Conservation (phyloP, 1,140 invertebrate genomes). For the Drosophila pallidifrons region DNA sequence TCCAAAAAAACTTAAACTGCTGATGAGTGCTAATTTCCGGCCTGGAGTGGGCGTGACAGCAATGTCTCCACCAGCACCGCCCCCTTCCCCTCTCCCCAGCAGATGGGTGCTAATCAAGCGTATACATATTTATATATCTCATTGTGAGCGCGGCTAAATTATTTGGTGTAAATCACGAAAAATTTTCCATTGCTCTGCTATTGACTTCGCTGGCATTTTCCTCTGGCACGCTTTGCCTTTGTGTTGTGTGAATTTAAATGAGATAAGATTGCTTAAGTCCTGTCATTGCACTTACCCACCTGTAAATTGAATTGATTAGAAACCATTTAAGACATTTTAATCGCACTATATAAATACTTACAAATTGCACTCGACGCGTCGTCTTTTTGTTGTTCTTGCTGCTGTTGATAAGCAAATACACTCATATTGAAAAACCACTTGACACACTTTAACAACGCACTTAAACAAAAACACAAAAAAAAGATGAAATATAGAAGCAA, state of each 20-base stretch:
- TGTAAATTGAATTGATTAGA: constrained; percentile 21
- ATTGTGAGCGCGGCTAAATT: constrained; percentile 63
- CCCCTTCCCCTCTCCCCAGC: background rate
- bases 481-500: background rate
- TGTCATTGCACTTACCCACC: background rate
- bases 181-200: constrained; percentile 67
- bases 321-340: constrained; percentile 1
- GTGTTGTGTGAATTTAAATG: background rate
- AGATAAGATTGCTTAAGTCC: constrained; percentile 8
- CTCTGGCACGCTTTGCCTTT: constrained; percentile 48
- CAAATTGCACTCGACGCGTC: constrained; percentile 3
- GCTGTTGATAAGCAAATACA: constrained; percentile 8
- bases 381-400: too few relatives aligned
- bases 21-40: constrained; percentile 68
- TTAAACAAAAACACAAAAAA: too few relatives aligned
- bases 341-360: constrained; percentile 2
- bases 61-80: background rate
- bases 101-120: constrained; percentile 65
- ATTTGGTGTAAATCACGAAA: constrained; percentile 71
- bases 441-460: constrained; percentile 8
- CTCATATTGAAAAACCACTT: constrained; percentile 6
- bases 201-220: constrained; percentile 44
- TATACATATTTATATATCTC: constrained; percentile 68
- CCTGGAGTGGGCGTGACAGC: constrained; percentile 39
- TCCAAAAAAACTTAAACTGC: constrained; percentile 2